Conservation (phyloP, 2,113 vertebrate species). For the Acinonyx jubatus region DNA sequence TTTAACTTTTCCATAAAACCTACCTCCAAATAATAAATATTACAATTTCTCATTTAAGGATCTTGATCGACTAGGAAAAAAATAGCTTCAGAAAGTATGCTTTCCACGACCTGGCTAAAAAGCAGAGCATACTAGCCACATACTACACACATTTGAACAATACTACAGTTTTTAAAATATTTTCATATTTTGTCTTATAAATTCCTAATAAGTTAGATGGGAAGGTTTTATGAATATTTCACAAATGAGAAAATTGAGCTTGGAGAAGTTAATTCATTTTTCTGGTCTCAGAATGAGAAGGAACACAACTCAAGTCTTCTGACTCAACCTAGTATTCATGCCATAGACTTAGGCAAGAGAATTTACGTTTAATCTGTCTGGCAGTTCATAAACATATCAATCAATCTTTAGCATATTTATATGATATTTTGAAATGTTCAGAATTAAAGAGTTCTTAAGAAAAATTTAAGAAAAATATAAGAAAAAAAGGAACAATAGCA, state of each 20-base stretch:
- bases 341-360: background rate
- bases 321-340: background rate
- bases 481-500: background rate
- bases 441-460: background rate
- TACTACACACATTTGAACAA: background rate
- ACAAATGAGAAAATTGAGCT: slow-evolving; percentile 9
- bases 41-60: background rate
- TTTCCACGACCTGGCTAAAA: background rate
- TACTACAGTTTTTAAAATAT: background rate
- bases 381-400: background rate
- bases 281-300: background rate
- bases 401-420: background rate
- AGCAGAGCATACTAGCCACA: background rate
- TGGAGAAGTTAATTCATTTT: background rate
- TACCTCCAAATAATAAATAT: background rate
- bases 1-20: slow-evolving; percentile 28
- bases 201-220: background rate
- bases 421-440: slow-evolving; percentile 4
- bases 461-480: background rate
- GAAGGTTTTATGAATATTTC: background rate
- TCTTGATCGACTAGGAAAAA: background rate
- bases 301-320: background rate
- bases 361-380: background rate
- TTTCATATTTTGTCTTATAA: background rate
- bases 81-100: background rate